These are phyloP conservation scores for Enteromius trimaculatus DNA, from an alignment of 2,797 vertebrate species.

Conservation along the genomic window DNA sequence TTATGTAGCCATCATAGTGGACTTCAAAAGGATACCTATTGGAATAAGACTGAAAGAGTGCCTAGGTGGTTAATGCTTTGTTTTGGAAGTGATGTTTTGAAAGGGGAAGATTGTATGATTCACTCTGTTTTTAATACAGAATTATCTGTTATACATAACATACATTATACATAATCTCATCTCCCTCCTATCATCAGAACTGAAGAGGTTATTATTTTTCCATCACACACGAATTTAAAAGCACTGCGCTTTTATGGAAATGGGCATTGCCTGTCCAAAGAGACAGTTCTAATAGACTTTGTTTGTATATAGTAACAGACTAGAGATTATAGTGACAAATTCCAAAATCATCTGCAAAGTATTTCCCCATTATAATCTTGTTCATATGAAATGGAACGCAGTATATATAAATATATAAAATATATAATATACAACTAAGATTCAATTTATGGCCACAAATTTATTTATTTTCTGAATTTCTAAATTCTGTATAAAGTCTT, in stretches of 20 bases:
- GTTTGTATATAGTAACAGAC: slow-evolving; percentile 72
- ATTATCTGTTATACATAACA: not conserved
- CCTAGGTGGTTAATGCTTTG: slow-evolving; percentile 38
- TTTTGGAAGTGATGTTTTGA: slow-evolving; percentile 56
- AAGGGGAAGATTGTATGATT: slow-evolving; percentile 31
- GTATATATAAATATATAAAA: slow-evolving; percentile 67
- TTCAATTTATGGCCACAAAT: slow-evolving; percentile 79
- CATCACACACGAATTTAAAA: slow-evolving; percentile 70
- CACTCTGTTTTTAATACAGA: slow-evolving; percentile 57
- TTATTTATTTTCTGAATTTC: slow-evolving; percentile 87
- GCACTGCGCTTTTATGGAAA: slow-evolving; percentile 75
- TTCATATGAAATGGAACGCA: slow-evolving; percentile 75
- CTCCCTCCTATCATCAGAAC: slow-evolving; percentile 18
- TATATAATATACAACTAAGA: slow-evolving; percentile 72
- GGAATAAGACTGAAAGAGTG: slow-evolving; percentile 46
- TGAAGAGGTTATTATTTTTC: slow-evolving; percentile 59
- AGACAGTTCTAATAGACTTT: slow-evolving; percentile 70
- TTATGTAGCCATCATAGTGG: slow-evolving; percentile 34
- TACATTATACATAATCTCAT: slow-evolving; percentile 18
- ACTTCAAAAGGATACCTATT: slow-evolving; percentile 38
- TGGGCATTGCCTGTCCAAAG: slow-evolving; percentile 75
- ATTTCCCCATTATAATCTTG: slow-evolving; percentile 65
- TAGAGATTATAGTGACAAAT: slow-evolving; percentile 64
- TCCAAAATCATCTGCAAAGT: slow-evolving; percentile 65
- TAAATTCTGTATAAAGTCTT: slow-evolving; percentile 81